These are phyloP conservation scores for Drosophila cracens DNA, from an alignment of 2,888 invertebrate genomes.

Conservation along the genomic window DNA sequence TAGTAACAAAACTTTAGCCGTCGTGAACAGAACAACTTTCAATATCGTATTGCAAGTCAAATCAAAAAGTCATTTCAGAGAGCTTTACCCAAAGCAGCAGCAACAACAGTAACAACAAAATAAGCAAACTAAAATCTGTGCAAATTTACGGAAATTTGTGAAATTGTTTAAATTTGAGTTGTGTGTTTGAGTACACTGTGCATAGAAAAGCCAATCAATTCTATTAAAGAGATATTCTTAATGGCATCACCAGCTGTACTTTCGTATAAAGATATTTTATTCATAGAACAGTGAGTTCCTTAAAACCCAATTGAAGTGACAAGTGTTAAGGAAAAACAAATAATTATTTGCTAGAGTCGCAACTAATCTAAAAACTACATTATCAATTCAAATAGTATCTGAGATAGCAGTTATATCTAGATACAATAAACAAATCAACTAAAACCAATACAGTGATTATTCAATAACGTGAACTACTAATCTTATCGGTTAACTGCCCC, in stretches of 20 bases:
- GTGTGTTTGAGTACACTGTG: conserved; percentile 26
- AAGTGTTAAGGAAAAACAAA: conserved; percentile 24
- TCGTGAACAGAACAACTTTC: conserved; percentile 66
- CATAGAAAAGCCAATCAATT: conserved; percentile 7
- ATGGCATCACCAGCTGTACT: conserved; percentile 79
- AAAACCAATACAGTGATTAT: conserved; percentile 1
- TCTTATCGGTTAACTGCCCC: conserved; percentile 38
- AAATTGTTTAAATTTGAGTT: conserved; percentile 45
- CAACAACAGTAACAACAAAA: conserved; percentile 28
- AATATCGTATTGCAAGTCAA: conserved; percentile 43
- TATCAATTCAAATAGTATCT: conserved; percentile 43
- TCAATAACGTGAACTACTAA: conserved; percentile 11
- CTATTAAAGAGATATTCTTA: conserved; percentile 47
- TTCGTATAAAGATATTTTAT: conserved; percentile 80
- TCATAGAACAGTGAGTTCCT: conserved; percentile 72
- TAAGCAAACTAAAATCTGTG: conserved; percentile 44
- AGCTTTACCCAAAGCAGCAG: conserved; percentile 39
- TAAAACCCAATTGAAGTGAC: conserved; percentile 20
- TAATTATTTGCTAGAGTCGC: conserved; percentile 60
- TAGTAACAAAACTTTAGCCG: conserved; percentile 75
- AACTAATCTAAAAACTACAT: conserved; percentile 33
- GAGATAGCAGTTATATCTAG: conserved; percentile 53
- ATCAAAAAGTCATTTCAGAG: conserved; percentile 15
- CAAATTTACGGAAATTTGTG: conserved; percentile 62
- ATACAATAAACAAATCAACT: conserved; percentile 29